A percentile compares a stretch with the other conserved stretches of the same genome.
These are phyloP conservation scores for Myiozetetes cayanensis DNA, from an alignment of 2,113 vertebrate genomes.

Conservation along the genomic window DNA sequence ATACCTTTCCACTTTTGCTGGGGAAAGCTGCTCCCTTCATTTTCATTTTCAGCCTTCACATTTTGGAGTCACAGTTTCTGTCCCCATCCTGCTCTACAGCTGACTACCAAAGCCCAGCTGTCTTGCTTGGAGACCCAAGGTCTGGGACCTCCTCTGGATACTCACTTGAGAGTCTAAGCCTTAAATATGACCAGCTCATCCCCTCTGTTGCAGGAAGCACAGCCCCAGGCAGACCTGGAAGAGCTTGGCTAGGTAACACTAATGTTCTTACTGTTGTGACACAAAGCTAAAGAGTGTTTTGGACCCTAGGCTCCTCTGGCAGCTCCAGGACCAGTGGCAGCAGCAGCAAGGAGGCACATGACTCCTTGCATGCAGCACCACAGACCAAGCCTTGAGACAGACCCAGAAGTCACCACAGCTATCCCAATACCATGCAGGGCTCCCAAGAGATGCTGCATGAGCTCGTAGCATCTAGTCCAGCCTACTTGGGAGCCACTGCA, in stretches of 20 bases:
- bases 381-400: background rate
- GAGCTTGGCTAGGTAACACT: background rate
- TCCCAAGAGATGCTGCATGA: background rate
- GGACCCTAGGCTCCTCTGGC: background rate
- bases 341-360: background rate
- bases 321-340: background rate
- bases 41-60: background rate
- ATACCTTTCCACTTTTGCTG: background rate
- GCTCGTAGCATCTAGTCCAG: background rate
- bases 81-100: background rate
- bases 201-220: background rate
- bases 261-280: background rate
- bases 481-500: background rate
- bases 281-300: background rate
- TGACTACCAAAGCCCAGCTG: fast-evolving
- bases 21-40: background rate
- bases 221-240: background rate
- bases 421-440: background rate
- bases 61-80: background rate
- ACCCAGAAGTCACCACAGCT: background rate
- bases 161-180: background rate
- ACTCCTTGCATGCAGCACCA: background rate
- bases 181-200: background rate
- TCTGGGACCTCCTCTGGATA: background rate
- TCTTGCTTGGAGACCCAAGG: background rate